Conservation (phyloP, 2,797 vertebrate genomes). For the Dermochelys coriacea region DNA sequence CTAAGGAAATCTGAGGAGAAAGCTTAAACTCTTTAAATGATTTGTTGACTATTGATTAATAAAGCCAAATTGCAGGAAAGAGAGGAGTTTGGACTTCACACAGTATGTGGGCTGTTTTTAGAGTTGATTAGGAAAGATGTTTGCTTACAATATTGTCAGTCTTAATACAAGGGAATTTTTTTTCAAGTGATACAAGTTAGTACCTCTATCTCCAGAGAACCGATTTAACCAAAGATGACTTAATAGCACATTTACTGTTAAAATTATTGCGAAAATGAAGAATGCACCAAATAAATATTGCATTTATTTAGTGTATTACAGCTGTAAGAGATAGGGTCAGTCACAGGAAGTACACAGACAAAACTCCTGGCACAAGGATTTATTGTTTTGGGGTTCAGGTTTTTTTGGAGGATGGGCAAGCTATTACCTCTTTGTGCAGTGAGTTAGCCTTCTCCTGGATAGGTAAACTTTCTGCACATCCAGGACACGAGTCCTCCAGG, state of each 20-base stretch:
- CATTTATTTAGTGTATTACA: neutral
- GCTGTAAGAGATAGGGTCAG: neutral
- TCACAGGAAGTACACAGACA: neutral
- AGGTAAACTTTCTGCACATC: neutral
- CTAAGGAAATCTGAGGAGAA: neutral
- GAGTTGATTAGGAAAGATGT: conserved; percentile 3
- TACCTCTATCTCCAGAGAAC: conserved; percentile 29
- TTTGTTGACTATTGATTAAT: neutral
- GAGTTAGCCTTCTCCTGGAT: neutral
- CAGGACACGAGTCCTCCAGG: neutral
- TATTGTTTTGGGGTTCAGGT: neutral
- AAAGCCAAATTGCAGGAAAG: neutral
- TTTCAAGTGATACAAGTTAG: neutral
- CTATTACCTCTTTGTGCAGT: neutral
- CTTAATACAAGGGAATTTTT: conserved; percentile 34
- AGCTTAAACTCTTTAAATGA: neutral
- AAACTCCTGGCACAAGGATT: neutral
- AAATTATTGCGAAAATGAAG: conserved; percentile 56
- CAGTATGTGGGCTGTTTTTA: neutral
- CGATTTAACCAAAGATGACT: conserved; percentile 27
- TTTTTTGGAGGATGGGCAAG: neutral
- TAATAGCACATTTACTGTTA: conserved; percentile 31
- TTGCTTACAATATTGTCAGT: neutral
- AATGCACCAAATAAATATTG: conserved; percentile 33
- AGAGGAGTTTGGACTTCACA: neutral